Evolutionary conservation across 1,140 invertebrate genomes (phyloP), one percentile per base, ranked within the genome.

Genomic region (Riptortus pedestris): DNA sequence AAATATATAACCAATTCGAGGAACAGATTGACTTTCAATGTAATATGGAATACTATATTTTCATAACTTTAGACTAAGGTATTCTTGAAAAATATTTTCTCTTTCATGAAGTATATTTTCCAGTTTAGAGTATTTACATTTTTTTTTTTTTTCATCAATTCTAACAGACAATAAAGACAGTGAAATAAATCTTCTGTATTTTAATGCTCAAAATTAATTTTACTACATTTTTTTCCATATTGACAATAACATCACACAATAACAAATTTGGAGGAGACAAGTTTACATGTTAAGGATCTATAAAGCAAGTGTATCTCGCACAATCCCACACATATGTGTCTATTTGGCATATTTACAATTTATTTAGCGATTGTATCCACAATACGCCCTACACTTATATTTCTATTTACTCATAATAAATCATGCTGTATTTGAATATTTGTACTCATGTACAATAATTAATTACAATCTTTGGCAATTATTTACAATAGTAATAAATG

Each of bases 261-360:
- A 55, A 26, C 24, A 55, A 55, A 55, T 55, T 55, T 55, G 51
- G 51, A 55, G 51, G 51, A 55, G 51, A 55, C 51, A 55, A 55
- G 51, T 55, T 55, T 55, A 55, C 51, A 55, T 55, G 20, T 55
- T 55, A 55, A 55, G 51, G 51, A 55, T 55, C 51, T 55, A 55
- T 55, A 26, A 55, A 55, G 51, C 51, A 59, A 59, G 57, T 31
- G 33, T 29, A 31, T 59, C 26, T 24, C 57, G 28, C 57, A 33
- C 52, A 59, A 18, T 33, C 57, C 57, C 57, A 59, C 57, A 59
- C 29, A 59, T 38, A 18, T 29, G 51, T 55, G 51, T 22, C 57
- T 59, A 59, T 59, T 59, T 29, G 57, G 33, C 57, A 20, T 59
- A 59, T 59, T 29, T 59, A 59, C 57, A 59, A 22, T 59, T 59